Evolutionary conservation across 2,113 vertebrate species (phyloP).

Genomic region (Calcarius ornatus): DNA sequence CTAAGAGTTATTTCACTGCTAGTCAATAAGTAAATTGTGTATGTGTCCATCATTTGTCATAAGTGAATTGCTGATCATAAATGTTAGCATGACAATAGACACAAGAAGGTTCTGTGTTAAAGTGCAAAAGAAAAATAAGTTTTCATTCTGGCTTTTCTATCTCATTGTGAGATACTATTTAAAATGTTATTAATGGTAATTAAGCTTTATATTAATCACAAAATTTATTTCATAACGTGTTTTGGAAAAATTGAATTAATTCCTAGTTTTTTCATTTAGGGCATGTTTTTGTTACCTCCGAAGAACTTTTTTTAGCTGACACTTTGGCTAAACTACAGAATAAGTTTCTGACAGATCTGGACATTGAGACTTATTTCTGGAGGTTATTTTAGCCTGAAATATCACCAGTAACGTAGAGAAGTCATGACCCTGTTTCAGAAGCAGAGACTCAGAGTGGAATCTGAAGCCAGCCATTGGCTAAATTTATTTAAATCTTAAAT

Average conservation of each 20-base stretch:
- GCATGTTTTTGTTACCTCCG: background rate
- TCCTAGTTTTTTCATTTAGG: background rate
- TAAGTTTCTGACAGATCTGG: background rate
- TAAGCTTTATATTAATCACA: background rate
- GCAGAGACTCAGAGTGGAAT: background rate
- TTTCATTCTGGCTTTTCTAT: background rate
- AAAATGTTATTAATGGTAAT: background rate
- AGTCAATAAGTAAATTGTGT: conserved; percentile 1
- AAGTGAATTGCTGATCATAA: background rate
- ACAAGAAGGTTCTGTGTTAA: background rate
- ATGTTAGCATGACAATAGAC: background rate
- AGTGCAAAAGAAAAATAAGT: background rate
- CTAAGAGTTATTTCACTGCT: background rate
- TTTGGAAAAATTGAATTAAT: background rate
- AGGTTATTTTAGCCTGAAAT: background rate
- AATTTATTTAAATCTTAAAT: background rate
- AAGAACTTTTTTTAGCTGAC: background rate
- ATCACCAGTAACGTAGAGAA: background rate
- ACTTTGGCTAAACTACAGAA: background rate
- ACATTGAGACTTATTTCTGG: background rate
- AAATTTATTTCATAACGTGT: background rate
- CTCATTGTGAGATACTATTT: background rate
- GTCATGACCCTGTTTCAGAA: background rate
- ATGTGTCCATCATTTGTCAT: background rate
- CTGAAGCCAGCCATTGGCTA: background rate